Evolutionary conservation across 1,140 invertebrate genomes (phyloP).

Genomic region (Cyrtorhinus lividipennis): DNA sequence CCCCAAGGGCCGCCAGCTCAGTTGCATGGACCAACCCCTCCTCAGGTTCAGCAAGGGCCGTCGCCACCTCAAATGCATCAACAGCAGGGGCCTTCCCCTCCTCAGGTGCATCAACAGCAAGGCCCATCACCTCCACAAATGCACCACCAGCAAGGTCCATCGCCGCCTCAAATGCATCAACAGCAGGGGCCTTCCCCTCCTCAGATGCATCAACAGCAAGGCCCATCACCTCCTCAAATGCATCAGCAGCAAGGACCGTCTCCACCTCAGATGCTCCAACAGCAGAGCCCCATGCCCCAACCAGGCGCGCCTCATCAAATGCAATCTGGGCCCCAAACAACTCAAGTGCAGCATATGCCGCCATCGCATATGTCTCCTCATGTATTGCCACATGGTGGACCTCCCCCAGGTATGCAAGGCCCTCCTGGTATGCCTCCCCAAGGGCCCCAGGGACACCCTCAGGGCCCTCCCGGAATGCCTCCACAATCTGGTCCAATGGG

Average conservation of each 20-base stretch:
- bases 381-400: not conserved
- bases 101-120: not conserved
- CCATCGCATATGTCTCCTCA: not conserved
- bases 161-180: not conserved
- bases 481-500: not conserved
- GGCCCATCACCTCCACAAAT: not conserved
- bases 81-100: not conserved
- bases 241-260: not conserved
- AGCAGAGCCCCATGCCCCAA: conserved; percentile 18
- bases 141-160: not conserved
- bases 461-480: not conserved
- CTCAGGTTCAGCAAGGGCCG: not conserved
- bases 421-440: not conserved
- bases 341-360: conserved; percentile 10
- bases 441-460: not conserved
- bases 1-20: not conserved
- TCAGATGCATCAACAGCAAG: not conserved
- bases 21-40: not conserved
- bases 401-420: not conserved
- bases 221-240: not conserved
- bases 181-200: conserved; percentile 19
- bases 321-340: conserved; percentile 20
- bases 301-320: conserved; percentile 24
- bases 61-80: conserved; percentile 2
- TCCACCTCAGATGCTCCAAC: conserved; percentile 1